phyloP scores from a whole-genome alignment of 2,888 invertebrate genomes.

The Caenorhabditis macrosperma region DNA sequence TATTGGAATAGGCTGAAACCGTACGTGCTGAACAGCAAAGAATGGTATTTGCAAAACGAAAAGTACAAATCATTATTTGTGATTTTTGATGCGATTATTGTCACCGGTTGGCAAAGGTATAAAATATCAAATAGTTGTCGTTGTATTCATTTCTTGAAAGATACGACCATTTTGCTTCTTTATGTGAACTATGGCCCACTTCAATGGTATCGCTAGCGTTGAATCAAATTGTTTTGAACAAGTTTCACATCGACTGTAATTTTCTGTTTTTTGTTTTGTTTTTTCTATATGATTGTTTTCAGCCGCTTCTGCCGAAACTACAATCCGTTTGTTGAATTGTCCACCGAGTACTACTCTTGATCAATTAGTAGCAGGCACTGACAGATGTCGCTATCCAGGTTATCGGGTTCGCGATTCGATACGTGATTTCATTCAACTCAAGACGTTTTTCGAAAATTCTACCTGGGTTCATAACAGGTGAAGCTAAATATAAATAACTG shows the following conservation, averaged over 20 bases:
- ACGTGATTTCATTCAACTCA: slow-evolving; percentile 59
- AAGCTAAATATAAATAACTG: not conserved
- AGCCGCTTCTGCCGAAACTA: slow-evolving; percentile 34
- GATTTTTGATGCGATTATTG: slow-evolving; percentile 64
- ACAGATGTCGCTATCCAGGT: slow-evolving; percentile 68
- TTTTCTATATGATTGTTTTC: slow-evolving; percentile 1
- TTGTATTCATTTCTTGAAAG: too few species aligned
- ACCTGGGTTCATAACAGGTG: slow-evolving; percentile 70
- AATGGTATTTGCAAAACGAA: slow-evolving; percentile 66
- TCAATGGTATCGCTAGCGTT: slow-evolving; percentile 70
- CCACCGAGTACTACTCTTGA: slow-evolving; percentile 62
- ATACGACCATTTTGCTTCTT: slow-evolving; percentile 72
- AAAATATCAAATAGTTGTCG: not conserved
- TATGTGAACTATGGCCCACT: slow-evolving; percentile 70
- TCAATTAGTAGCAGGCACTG: slow-evolving; percentile 60
- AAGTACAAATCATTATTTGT: slow-evolving; percentile 63
- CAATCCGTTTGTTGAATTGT: slow-evolving; percentile 60
- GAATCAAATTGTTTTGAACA: slow-evolving; percentile 61
- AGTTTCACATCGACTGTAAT: slow-evolving; percentile 65
- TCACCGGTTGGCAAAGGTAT: slow-evolving; percentile 73
- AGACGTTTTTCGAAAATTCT: slow-evolving; percentile 65
- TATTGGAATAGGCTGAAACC: slow-evolving; percentile 69
- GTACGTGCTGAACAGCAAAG: slow-evolving; percentile 69
- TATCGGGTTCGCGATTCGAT: slow-evolving; percentile 66
- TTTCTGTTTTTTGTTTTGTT: too few species aligned